Evolutionary conservation across 2,797 vertebrate species (phyloP).

Genomic region (Eulemur rubriventer): DNA sequence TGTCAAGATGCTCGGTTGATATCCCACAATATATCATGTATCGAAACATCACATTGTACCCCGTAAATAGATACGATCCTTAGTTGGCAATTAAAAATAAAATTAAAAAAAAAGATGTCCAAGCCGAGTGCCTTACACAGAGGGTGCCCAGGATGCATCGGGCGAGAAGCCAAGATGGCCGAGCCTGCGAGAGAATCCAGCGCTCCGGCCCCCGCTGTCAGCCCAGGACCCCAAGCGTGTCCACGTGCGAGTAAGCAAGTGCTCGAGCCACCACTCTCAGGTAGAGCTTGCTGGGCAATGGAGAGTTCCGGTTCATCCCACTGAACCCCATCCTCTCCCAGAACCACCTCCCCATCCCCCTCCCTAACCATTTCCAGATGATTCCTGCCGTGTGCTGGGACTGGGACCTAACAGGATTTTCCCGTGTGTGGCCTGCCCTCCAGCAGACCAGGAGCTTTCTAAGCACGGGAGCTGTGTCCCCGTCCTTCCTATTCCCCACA

Average conservation of each 20-base stretch:
- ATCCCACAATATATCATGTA: too few species aligned
- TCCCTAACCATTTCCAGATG: neutral
- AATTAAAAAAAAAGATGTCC: neutral
- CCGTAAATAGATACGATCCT: neutral
- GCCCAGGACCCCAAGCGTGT: accelerated
- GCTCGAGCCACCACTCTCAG: neutral
- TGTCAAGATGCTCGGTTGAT: neutral
- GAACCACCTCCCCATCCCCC: neutral
- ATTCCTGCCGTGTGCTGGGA: neutral
- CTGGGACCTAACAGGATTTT: neutral
- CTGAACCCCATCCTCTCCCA: neutral
- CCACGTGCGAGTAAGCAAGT: accelerated
- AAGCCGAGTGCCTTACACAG: neutral
- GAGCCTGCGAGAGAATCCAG: neutral
- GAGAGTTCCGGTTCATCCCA: neutral
- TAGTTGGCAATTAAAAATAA: neutral
- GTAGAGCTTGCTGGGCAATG: neutral
- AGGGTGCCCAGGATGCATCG: accelerated
- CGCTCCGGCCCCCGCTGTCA: neutral
- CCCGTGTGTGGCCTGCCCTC: neutral
- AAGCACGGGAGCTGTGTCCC: neutral
- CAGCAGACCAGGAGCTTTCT: neutral
- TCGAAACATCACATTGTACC: neutral
- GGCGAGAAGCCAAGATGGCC: neutral
- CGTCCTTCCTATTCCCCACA: neutral